Percentiles rank a stretch among this genome's conserved stretches.
phyloP scores from a whole-genome alignment of 2,797 vertebrate species.

The Enteromius thamalakanensis region DNA sequence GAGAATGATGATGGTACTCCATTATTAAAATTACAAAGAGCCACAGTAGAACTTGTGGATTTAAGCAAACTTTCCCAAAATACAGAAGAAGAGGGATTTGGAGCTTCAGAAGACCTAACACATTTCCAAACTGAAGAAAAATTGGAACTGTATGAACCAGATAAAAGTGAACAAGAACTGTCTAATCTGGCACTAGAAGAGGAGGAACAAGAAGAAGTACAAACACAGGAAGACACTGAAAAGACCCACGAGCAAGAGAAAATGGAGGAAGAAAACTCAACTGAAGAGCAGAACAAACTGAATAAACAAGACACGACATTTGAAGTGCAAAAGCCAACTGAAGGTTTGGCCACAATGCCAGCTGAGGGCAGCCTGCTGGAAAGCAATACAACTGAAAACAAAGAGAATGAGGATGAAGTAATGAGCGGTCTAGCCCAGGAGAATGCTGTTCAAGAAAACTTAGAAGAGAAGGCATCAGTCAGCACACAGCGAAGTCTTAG shows the following conservation, averaged over 20 bases:
- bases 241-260: constrained; percentile 1
- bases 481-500: constrained; percentile 31
- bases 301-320: not conserved
- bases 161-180: not conserved
- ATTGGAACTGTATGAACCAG: not conserved
- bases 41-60: constrained; percentile 5
- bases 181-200: not conserved
- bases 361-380: not conserved
- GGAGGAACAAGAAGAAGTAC: not conserved
- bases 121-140: not conserved
- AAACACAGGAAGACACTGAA: constrained; percentile 12
- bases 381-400: not conserved
- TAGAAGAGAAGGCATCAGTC: constrained; percentile 1
- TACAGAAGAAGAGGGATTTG: not conserved
- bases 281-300: not conserved
- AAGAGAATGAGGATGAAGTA: not conserved
- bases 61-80: constrained; percentile 15
- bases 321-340: not conserved
- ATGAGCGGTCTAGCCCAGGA: not conserved
- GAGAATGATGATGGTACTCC: not conserved
- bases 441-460: not conserved
- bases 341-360: not conserved
- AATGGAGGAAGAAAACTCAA: constrained; percentile 18
- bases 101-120: not conserved
- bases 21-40: not conserved